These are phyloP conservation scores for Borostomias antarcticus DNA, from an alignment of 2,797 vertebrate species.

Conservation along the genomic window DNA sequence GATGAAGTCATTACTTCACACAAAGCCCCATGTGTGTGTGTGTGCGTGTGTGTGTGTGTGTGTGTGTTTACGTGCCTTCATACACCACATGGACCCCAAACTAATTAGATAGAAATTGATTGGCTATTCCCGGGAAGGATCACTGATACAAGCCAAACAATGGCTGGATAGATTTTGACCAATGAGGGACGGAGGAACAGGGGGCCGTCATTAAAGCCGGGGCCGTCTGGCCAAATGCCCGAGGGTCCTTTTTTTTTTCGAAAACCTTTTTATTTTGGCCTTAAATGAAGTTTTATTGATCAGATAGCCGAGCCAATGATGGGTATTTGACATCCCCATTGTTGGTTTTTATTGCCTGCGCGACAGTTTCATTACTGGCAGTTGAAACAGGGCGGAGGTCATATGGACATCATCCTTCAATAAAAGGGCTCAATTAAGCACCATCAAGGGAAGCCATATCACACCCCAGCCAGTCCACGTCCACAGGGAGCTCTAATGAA, in stretches of 20 bases:
- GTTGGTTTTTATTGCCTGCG: conserved; percentile 20
- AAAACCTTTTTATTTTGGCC: conserved; percentile 38
- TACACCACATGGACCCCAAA: conserved; percentile 2
- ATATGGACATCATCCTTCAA: conserved; percentile 32
- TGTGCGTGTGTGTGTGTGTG: no score
- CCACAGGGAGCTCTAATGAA: no score
- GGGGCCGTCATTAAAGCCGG: conserved; percentile 28
- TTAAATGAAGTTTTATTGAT: conserved; percentile 56
- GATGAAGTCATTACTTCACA: conserved; percentile 49
- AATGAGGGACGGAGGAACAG: conserved; percentile 36
- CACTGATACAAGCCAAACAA: conserved; percentile 13
- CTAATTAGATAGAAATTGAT: conserved; percentile 57
- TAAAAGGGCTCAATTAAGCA: conserved; percentile 23
- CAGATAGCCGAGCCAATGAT: conserved; percentile 43
- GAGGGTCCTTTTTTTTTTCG: no score
- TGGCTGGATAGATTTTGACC: conserved; percentile 30
- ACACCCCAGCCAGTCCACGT: no score
- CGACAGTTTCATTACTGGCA: conserved; percentile 39
- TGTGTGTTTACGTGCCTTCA: no score
- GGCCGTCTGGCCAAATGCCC: conserved; percentile 28
- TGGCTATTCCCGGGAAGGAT: conserved; percentile 38
- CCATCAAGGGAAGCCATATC: conserved; percentile 16
- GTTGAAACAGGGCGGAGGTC: conserved; percentile 31
- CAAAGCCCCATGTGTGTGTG: conserved; percentile 22
- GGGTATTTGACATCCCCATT: conserved; percentile 37